Conservation (phyloP, 2,888 invertebrate species). For the Apamea anceps region DNA sequence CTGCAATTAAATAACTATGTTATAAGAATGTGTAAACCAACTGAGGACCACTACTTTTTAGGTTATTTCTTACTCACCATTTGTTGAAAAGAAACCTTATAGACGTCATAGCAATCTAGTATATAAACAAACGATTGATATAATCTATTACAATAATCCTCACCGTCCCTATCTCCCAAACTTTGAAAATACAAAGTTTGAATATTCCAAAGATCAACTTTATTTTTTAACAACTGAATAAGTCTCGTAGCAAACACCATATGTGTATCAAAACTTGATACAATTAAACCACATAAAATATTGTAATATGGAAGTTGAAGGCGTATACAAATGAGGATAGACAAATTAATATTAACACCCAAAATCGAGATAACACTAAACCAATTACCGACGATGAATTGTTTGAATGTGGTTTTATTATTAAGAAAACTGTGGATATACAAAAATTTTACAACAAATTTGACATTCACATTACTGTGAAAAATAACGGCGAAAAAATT, state of each 20-base stretch:
- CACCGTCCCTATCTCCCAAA: not conserved
- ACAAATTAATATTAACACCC: not conserved
- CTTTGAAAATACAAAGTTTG: not conserved
- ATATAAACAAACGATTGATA: conserved; percentile 20
- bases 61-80: not conserved
- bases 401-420: not conserved
- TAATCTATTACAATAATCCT: conserved; percentile 6
- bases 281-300: not conserved
- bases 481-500: not conserved
- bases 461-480: not conserved
- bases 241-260: conserved; percentile 28
- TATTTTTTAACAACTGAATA: conserved; percentile 27
- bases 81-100: not conserved
- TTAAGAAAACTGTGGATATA: conserved; percentile 25
- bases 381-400: conserved; percentile 28
- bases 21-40: not conserved
- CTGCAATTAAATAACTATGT: not conserved
- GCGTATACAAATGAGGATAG: not conserved
- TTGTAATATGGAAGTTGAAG: not conserved
- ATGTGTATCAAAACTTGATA: conserved; percentile 15
- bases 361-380: not conserved
- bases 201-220: conserved; percentile 43
- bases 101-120: conserved; percentile 31
- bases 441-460: conserved; percentile 15
- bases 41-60: not conserved